Evolutionary conservation across 2,888 invertebrate genomes (phyloP).

Genomic region (Blera fallax): DNA sequence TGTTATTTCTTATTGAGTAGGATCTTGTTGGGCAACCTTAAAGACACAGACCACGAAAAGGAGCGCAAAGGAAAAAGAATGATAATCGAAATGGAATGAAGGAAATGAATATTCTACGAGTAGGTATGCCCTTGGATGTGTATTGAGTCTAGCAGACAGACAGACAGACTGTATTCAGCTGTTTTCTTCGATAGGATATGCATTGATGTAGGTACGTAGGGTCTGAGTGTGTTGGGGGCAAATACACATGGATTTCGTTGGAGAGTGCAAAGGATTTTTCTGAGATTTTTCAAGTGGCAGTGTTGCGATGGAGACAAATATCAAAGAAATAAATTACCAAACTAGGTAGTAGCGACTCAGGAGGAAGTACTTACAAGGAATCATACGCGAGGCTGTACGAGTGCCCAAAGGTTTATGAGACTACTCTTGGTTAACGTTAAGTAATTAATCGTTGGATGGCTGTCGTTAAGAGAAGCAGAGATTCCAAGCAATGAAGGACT

Average conservation of each 20-base stretch:
- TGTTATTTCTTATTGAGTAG: constrained; percentile 10
- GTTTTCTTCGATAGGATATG: background rate
- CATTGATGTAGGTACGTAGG: background rate
- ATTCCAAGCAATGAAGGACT: too few relatives aligned
- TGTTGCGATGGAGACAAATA: background rate
- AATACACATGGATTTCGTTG: background rate
- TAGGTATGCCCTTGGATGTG: background rate
- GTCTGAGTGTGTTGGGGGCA: background rate
- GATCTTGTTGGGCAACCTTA: constrained; percentile 29
- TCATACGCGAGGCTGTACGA: too few relatives aligned
- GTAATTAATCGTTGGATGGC: too few relatives aligned
- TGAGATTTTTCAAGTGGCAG: background rate
- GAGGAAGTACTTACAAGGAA: too few relatives aligned
- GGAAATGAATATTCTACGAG: constrained; percentile 6
- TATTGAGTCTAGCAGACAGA: background rate
- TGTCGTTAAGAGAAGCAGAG: too few relatives aligned
- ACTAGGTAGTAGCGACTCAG: too few relatives aligned
- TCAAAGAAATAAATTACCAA: background rate
- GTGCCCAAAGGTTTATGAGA: too few relatives aligned
- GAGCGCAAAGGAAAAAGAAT: background rate
- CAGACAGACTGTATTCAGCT: background rate
- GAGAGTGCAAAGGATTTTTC: background rate
- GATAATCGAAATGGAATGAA: constrained; percentile 42
- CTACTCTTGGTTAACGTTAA: too few relatives aligned
- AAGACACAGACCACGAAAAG: constrained; percentile 34